Evolutionary conservation across 2,113 vertebrate genomes (phyloP), one percentile per base, ranked within the genome.

Genomic region (Phasianus colchicus): DNA sequence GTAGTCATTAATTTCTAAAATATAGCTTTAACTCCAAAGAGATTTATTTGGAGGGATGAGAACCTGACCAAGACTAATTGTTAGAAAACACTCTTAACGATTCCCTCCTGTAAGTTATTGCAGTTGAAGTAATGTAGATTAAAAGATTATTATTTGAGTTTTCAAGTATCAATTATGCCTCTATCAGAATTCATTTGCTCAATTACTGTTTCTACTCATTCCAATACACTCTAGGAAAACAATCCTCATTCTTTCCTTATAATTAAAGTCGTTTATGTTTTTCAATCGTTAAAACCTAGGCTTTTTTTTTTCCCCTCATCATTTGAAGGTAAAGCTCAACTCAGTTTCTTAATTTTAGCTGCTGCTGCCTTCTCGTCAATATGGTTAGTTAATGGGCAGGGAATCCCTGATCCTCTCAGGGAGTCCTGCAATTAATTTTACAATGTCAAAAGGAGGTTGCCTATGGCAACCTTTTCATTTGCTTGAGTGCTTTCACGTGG

Each of bases 391-490:
- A 73, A 71, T 30, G 50, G 71, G 54, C 45, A 86, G 90, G 93
- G 94, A 97, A 96, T 95, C 94, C 95, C 95, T 50, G 29, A 61
- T 48, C 34, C 12, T 9, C 47, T 55, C 71, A 13, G 69, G 77
- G 25, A 94, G 63, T 72, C 79, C 78, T 52, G 7, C 63, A 94
- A 84, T 96, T 70, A 85, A 73, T 65, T 30, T 11, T 63, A 32
- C 17, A 0, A 24, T 42, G 60, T 81, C 38, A 6, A 55, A 66
- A 89, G 74, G 81, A 30, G 11, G 89, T 87, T 96, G 94, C 91
- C 88, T 10, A 24, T 67, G 55, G 83, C 93, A 96, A 94, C 92
- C 81, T 93, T 81, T 77, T 73, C 76, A 74, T 84, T 87, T 90
- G n/a, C 69, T 47, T 18, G 38, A 89, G 80, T 48, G 63, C 60